Evolutionary conservation across 2,888 invertebrate genomes (phyloP), one percentile per base, ranked within the genome.

Genomic region (Eilema griseolum): DNA sequence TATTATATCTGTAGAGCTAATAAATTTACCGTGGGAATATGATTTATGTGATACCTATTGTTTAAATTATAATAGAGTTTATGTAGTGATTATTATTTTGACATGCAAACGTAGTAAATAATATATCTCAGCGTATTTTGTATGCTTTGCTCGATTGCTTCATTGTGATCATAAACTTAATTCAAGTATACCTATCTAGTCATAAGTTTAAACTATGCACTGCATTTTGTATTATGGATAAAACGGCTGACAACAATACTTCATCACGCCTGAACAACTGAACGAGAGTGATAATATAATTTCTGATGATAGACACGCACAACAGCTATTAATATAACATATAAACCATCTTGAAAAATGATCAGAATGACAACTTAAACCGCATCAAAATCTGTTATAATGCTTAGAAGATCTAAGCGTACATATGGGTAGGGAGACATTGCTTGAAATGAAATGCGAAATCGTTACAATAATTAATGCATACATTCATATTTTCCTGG

Each of bases 121-220:
- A 7, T 46, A n/a, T 52, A 10, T n/a, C 52, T 52, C 52, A 52
- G 16, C n/a, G 52, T 52, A 52, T 52, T 52, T 52, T n/a, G n/a
- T 52, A 52, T n/a, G n/a, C 52, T 52, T 52, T 52, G n/a, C 52
- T 52, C 52, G n/a, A 52, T n/a, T 20, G 52, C n/a, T 52, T 52
- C 2, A 52, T n/a, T 20, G 0, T 20, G 46, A 46, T 46, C 46
- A 7, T 20, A 20, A 46, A 20, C 46, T 20, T 46, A 46, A 20
- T 46, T 46, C 5, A 46, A 46, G 46, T 46, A 14, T 37, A 37
- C 33, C 11, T 1, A 37, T 1, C 1, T 12, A 37, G 8, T 12
- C 12, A 37, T 37, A 37, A 11, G 16, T 41, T 41, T 16, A 41
- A 0, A 41, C 16, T 46, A 46, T 46, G 5, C 8, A 52, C 20